Conservation (phyloP, 2,888 invertebrate genomes). For the Abrostola triplasia region DNA sequence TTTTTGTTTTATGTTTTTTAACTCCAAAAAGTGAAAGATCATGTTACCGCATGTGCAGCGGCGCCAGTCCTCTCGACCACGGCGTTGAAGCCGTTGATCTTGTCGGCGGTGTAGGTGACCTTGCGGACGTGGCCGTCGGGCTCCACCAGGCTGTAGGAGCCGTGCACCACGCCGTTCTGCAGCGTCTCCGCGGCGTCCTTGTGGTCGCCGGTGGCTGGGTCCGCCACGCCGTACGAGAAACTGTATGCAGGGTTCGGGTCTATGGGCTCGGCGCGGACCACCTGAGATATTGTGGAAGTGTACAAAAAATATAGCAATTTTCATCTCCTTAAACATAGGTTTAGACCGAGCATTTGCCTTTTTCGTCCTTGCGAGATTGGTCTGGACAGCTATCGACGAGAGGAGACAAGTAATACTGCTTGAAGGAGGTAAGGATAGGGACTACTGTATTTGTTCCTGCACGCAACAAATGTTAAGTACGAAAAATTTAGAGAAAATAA, state of each 20-base stretch:
- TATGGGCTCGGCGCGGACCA: conserved; percentile 81
- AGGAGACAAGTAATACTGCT: no score
- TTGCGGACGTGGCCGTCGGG: conserved; percentile 85
- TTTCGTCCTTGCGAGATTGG: no score
- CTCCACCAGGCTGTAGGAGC: conserved; percentile 86
- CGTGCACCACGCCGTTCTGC: conserved; percentile 87
- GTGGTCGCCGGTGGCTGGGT: conserved; percentile 86
- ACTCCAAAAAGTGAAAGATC: no score
- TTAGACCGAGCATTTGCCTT: no score
- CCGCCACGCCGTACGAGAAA: conserved; percentile 85
- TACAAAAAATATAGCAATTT: no score
- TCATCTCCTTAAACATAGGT: no score
- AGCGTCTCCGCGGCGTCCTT: conserved; percentile 85
- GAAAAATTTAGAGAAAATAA: no score
- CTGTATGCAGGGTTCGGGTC: conserved; percentile 87
- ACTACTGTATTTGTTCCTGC: no score
- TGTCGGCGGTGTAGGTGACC: conserved; percentile 87
- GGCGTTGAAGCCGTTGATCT: conserved; percentile 86
- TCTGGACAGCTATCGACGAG: no score
- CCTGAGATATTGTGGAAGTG: conserved; percentile 41
- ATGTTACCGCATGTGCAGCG: conserved; percentile 76
- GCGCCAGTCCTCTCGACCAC: conserved; percentile 85
- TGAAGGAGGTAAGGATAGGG: no score
- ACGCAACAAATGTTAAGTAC: no score
- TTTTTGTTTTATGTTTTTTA: no score